These are phyloP conservation scores for Jordanella pulchra DNA, from an alignment of 2,797 vertebrate genomes.

Conservation along the genomic window DNA sequence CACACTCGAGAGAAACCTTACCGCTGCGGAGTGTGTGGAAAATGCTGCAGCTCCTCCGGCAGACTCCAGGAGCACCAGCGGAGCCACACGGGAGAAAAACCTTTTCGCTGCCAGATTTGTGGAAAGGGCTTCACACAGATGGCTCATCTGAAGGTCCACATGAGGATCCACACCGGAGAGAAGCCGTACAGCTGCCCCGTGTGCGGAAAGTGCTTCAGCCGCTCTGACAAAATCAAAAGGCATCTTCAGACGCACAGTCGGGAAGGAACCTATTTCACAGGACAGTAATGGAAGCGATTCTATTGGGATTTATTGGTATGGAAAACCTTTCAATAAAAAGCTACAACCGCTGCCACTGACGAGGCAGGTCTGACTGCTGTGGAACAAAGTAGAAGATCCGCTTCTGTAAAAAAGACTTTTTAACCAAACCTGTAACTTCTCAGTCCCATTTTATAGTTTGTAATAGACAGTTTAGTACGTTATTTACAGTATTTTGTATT, in stretches of 20 bases:
- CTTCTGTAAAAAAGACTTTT: constrained; percentile 46
- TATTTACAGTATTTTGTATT: constrained; percentile 65
- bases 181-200: constrained; percentile 79
- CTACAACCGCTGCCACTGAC: constrained; percentile 65
- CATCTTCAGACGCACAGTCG: constrained; percentile 80
- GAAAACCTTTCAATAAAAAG: constrained; percentile 55
- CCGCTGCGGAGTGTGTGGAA: constrained; percentile 77
- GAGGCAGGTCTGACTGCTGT: constrained; percentile 48
- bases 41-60: constrained; percentile 78
- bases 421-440: constrained; percentile 52
- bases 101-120: constrained; percentile 78
- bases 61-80: constrained; percentile 78
- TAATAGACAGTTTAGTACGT: constrained; percentile 69
- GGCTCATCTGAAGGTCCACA: constrained; percentile 79
- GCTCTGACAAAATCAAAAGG: constrained; percentile 80
- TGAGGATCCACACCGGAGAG: constrained; percentile 78
- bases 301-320: constrained; percentile 50
- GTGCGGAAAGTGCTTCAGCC: constrained; percentile 80
- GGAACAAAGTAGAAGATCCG: constrained; percentile 48
- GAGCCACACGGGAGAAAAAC: constrained; percentile 79
- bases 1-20: constrained; percentile 80
- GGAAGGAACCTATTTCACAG: constrained; percentile 77
- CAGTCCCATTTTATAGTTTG: constrained; percentile 61
- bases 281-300: constrained; percentile 64
- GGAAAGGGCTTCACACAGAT: constrained; percentile 80